Percentiles rank a stretch among this genome's conserved stretches.
Conservation (phyloP, 2,113 vertebrate species). For the Chloropsis hardwickii region DNA sequence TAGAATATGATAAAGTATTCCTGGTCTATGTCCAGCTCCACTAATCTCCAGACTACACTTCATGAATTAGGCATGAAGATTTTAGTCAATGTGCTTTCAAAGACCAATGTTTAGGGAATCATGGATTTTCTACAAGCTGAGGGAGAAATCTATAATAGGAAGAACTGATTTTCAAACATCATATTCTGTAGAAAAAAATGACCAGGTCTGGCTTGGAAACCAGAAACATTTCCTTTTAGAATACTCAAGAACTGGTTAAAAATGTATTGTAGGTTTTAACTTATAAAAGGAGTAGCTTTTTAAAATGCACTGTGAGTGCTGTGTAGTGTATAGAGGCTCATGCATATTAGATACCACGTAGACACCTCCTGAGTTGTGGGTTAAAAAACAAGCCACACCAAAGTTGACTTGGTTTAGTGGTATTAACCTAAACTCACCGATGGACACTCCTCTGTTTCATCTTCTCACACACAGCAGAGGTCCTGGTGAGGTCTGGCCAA, state of each 20-base stretch:
- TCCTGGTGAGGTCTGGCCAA: not conserved
- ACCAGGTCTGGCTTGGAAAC: constrained; percentile 73
- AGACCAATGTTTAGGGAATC: constrained; percentile 86
- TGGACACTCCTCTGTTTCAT: not conserved
- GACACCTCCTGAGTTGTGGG: not conserved
- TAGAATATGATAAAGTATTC: constrained; percentile 99
- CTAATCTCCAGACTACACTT: constrained; percentile 84
- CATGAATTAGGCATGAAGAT: constrained; percentile 95
- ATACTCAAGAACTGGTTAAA: constrained; percentile 67
- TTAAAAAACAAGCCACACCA: constrained; percentile 50
- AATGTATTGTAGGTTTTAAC: constrained; percentile 31
- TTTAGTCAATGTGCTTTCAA: constrained; percentile 88
- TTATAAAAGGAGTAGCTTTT: constrained; percentile 58
- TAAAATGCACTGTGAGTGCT: constrained; percentile 23
- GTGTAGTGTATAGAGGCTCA: not conserved
- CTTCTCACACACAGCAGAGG: not conserved
- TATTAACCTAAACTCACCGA: not conserved
- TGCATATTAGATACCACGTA: constrained; percentile 49
- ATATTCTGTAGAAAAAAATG: constrained; percentile 78
- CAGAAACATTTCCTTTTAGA: constrained; percentile 70
- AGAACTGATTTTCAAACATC: constrained; percentile 85
- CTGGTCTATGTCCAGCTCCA: constrained; percentile 81
- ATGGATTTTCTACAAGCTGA: constrained; percentile 85
- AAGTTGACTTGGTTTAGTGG: not conserved
- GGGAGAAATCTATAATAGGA: constrained; percentile 86